These are phyloP conservation scores for Actinia equina DNA, from an alignment of 64 coral and sea anemone species.

Conservation along the genomic window DNA sequence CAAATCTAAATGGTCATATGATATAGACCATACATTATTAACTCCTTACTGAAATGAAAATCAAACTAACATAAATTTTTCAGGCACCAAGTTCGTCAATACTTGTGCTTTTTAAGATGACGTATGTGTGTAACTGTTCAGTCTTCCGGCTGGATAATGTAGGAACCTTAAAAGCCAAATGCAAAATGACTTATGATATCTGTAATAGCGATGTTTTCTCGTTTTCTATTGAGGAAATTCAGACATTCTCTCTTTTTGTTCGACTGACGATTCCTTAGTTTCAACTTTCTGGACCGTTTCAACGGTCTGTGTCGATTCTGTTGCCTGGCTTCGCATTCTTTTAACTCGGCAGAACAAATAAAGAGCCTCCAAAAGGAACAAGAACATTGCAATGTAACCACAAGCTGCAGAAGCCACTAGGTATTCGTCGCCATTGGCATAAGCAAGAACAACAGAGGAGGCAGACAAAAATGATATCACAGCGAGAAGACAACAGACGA, in stretches of 20 bases:
- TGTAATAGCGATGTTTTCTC: not conserved
- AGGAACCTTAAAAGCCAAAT: too few relatives aligned
- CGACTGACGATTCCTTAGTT: not conserved
- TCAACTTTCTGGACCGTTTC: not conserved
- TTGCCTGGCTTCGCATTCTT: slow-evolving; percentile 24
- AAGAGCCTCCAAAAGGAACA: slow-evolving; percentile 63
- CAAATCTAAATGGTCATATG: too few relatives aligned
- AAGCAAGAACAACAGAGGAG: slow-evolving; percentile 46
- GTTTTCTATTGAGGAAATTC: slow-evolving; percentile 17
- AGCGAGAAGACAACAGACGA: slow-evolving; percentile 52
- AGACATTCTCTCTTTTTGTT: not conserved
- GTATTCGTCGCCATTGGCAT: not conserved
- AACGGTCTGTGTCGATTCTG: not conserved
- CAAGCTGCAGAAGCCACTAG: slow-evolving; percentile 44
- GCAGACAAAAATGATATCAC: slow-evolving; percentile 40
- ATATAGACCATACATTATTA: too few relatives aligned
- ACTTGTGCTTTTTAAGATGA: too few relatives aligned
- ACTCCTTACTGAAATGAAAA: too few relatives aligned
- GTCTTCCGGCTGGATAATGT: too few relatives aligned
- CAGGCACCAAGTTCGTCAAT: too few relatives aligned
- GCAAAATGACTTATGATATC: too few relatives aligned
- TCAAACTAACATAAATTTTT: too few relatives aligned
- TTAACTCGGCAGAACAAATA: slow-evolving; percentile 38
- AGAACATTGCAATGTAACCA: slow-evolving; percentile 53
- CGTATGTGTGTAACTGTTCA: too few relatives aligned